Evolutionary conservation across 30 jellyfish, hydroid and myxozoan genomes (phyloP), one percentile per base, ranked within the genome.

Genomic region (Chrysaora quinquecirrha): DNA sequence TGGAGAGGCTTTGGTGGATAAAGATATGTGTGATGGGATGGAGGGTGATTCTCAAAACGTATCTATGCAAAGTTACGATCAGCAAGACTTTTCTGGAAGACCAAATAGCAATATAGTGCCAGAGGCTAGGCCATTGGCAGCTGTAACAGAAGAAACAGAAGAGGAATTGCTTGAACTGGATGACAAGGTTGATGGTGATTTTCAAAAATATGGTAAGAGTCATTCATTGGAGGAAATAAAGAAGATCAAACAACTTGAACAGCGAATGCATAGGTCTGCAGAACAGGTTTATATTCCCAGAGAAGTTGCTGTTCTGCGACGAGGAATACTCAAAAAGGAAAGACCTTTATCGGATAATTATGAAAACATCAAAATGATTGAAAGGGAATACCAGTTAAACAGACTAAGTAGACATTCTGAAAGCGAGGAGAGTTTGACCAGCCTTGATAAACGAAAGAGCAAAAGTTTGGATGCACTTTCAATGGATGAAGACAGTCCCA

Each of bases 341-440:
- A 73, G 98, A 63, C 98, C 98, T 62, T 74, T 93, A 52, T 93
- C 98, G 19, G 98, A 93, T 71, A 93, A 96, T 72, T 93, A 79
- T 56, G 98, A 93, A 71, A 93, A 93, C 67, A 64, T 93, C 60
- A 82, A 84, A 58, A 86, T 63, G 95, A 78, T 93, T 24, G 96
- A 91, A 56, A 30, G 85, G 20, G 95, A 93, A 35, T 82, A 79
- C 30, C 77, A 75, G 23, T 24, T 78, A 22, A 85, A 73, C 35
- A 24, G 90, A 3, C 86, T 86, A 2, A 78, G 87, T 18, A 68
- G 52, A 22, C 75, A 49, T 30, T 34, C 85, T 24, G 86, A 64
- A 1, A 54, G 73, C 48, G 89, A 74, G n/a, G 75, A 74, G 20
- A 30, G 91, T 20, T 61, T 72, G 50, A 7, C 74, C 14, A 70